A percentile compares a stretch with the other conserved stretches of the same genome.
These are phyloP conservation scores for Taphrorychus bicolor DNA, from an alignment of 2,888 invertebrate species.

Conservation along the genomic window DNA sequence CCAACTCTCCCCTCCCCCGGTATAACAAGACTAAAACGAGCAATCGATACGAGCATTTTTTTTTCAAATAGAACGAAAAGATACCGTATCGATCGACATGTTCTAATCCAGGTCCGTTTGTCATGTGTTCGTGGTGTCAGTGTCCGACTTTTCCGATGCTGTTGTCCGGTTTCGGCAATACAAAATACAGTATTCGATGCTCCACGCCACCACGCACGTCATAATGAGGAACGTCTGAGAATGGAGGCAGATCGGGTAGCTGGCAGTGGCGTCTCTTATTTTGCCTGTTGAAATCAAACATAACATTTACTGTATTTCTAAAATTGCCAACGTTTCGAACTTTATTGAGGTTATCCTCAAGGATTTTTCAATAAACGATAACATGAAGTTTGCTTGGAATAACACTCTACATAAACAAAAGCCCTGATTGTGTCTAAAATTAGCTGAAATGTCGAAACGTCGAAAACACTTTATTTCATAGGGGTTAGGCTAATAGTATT, in stretches of 20 bases:
- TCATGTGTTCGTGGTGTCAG: constrained; percentile 52
- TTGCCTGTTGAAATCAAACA: constrained; percentile 64
- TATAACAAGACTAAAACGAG: neutral
- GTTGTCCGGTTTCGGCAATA: constrained; percentile 55
- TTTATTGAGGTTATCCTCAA: no score
- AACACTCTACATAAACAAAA: no score
- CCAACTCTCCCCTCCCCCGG: no score
- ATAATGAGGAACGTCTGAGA: constrained; percentile 74
- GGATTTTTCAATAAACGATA: no score
- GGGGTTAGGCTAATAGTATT: no score
- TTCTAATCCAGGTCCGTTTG: constrained; percentile 47
- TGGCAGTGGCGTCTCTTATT: constrained; percentile 72
- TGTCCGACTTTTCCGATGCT: constrained; percentile 50
- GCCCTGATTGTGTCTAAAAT: no score
- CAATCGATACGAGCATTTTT: neutral
- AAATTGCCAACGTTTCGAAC: no score
- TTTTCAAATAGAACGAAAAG: constrained; percentile 19
- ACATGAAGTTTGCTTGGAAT: no score
- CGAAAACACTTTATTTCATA: no score
- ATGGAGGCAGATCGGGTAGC: constrained; percentile 75
- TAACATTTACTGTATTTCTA: no score
- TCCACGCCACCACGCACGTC: constrained; percentile 74
- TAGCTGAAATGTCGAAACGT: no score
- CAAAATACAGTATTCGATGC: constrained; percentile 65
- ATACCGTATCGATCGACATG: constrained; percentile 33